These are phyloP conservation scores for Macropis europaea DNA, from an alignment of 2,888 invertebrate genomes.

Conservation along the genomic window DNA sequence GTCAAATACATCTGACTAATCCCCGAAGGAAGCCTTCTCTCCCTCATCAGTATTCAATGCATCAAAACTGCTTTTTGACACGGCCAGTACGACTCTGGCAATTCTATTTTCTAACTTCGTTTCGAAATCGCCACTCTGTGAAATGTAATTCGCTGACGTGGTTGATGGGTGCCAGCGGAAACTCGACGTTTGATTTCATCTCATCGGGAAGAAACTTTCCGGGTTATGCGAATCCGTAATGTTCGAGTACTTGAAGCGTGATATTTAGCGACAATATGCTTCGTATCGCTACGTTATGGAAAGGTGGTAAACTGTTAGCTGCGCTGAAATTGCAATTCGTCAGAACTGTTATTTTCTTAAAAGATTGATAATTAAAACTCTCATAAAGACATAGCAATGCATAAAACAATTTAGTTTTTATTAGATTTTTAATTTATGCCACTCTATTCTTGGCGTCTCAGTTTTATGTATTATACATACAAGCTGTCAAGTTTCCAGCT, in stretches of 20 bases:
- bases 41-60: constrained; percentile 70
- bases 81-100: constrained; percentile 49
- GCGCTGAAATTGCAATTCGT: too few species aligned
- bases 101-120: constrained; percentile 68
- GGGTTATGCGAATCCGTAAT: background rate
- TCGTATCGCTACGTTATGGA: too few species aligned
- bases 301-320: too few species aligned
- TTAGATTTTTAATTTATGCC: too few species aligned
- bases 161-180: background rate
- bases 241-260: background rate
- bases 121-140: constrained; percentile 39
- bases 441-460: too few species aligned
- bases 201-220: constrained; percentile 4
- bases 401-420: too few species aligned
- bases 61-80: constrained; percentile 69
- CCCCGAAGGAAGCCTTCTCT: constrained; percentile 45
- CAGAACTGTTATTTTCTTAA: too few species aligned
- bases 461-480: too few species aligned
- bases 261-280: background rate
- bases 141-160: constrained; percentile 35
- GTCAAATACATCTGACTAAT: constrained; percentile 63
- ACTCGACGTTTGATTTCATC: constrained; percentile 15
- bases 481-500: too few species aligned
- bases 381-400: too few species aligned
- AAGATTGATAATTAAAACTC: too few species aligned